A percentile compares a stretch with the other conserved stretches of the same genome.
phyloP scores from a whole-genome alignment of 2,113 vertebrate species.

The Ovis canadensis region DNA sequence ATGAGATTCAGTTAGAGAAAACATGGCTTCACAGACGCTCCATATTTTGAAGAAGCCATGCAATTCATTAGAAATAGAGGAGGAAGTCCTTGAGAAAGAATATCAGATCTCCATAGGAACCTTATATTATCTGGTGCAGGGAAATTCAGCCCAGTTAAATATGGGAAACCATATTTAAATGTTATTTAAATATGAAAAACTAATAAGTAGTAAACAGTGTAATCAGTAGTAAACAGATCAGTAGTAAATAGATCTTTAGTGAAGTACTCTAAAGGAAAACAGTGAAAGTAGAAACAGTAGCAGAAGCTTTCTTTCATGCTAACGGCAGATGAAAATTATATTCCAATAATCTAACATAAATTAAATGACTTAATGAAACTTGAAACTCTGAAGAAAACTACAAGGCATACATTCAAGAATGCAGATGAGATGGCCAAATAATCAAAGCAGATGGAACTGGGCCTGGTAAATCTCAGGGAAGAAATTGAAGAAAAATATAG shows the following conservation, averaged over 20 bases:
- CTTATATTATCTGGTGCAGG: neutral
- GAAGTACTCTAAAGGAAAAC: neutral
- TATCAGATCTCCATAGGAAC: neutral
- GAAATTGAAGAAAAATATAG: neutral
- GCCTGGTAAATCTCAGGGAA: neutral
- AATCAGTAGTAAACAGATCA: neutral
- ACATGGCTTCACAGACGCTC: neutral
- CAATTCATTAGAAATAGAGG: neutral
- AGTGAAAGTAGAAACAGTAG: neutral
- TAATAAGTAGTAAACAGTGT: neutral
- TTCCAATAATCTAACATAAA: neutral
- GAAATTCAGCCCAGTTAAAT: neutral
- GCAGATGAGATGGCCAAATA: neutral
- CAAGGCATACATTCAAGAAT: neutral
- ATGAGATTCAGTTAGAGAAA: neutral
- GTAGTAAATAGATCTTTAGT: neutral
- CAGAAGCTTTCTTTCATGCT: neutral
- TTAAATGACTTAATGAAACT: neutral
- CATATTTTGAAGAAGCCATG: neutral
- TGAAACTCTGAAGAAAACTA: neutral
- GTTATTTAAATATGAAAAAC: neutral
- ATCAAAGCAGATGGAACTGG: neutral
- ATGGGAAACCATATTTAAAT: neutral
- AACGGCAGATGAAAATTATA: neutral
- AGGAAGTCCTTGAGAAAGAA: neutral